Base-by-base conservation (phyloP, 1,140 invertebrate genomes). In the Parapsyche elsis region DNA sequence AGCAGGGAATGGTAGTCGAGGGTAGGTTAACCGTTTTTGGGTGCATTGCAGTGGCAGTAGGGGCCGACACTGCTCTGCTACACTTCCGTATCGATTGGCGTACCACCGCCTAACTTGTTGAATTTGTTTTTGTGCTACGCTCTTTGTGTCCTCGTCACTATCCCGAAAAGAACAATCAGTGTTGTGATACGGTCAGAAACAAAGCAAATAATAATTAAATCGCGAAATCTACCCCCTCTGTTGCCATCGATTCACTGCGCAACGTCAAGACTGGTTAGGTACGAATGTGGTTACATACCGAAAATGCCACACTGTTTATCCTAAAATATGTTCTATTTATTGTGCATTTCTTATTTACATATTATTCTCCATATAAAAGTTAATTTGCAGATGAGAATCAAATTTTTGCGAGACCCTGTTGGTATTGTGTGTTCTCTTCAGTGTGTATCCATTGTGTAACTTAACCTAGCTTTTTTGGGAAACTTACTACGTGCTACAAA, bases 11-110 rank as follows among this genome's bases (percentile, higher is more conserved):
- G n/a, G 14, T 73, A 73, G 71, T 16, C 57, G 49, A 26, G 75
- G 75, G 75, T 77, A 45, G 59, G 24, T 77, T 46, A 46, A 64
- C 75, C 21, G 75, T 77, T 67, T 67, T 67, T 59, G 57, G 57
- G 75, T 64, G 75, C 75, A 77, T 19, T 77, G 75, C 75, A 77
- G 75, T 77, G 46, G 75, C 75, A 77, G 75, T 77, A 30, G 75
- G 59, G 75, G 26, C 12, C 57, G n/a, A 9, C 19, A 26, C 71
- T 49, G 71, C 12, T 53, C 71, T 0, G 23, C 24, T 14, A 44
- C 46, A 75, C 14, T 57, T 38, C 21, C 57, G 73, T 77, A 77
- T 77, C 75, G 75, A 77, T 77, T 64, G 53, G 26, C 0, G 16
- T 9, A 14, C 23, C 26, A 49, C 10, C 57, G 53, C 44, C 10